These are phyloP conservation scores for Meiosimyza platycephala DNA, from an alignment of 2,888 invertebrate species.

Conservation along the genomic window DNA sequence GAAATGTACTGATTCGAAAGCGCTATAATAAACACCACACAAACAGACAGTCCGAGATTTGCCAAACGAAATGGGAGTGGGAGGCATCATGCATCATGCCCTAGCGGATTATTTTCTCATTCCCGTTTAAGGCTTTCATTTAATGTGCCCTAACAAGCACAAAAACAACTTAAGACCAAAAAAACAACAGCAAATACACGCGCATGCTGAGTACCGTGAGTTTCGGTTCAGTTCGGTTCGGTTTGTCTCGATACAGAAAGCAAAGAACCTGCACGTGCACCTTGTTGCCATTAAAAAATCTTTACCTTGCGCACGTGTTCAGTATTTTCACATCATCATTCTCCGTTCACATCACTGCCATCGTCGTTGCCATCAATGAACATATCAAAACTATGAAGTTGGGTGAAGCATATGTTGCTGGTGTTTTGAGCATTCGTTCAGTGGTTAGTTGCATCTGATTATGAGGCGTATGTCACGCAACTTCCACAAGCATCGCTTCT, in stretches of 20 bases:
- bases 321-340: conserved; percentile 57
- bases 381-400: conserved; percentile 13
- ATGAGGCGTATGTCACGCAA: conserved; percentile 28
- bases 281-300: conserved; percentile 47
- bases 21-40: conserved; percentile 32
- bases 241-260: conserved; percentile 21
- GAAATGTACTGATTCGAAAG: conserved; percentile 32
- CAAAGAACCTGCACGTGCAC: conserved; percentile 33
- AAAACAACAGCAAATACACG: conserved; percentile 26
- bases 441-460: conserved; percentile 31
- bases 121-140: conserved; percentile 20
- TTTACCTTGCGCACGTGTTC: conserved; percentile 65
- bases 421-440: conserved; percentile 5
- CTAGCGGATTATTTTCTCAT: conserved; percentile 25
- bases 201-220: conserved; percentile 17
- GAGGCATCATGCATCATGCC: neutral
- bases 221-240: too few relatives aligned
- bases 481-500: neutral
- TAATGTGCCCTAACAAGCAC: conserved; percentile 34
- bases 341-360: conserved; percentile 15
- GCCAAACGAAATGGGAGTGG: conserved; percentile 10
- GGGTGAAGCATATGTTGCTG: conserved; percentile 10
- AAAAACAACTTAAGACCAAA: conserved; percentile 15
- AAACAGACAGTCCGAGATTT: conserved; percentile 6
- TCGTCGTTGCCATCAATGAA: conserved; percentile 16